These are phyloP conservation scores for Siphamia tubifer DNA, from an alignment of 2,113 vertebrate species.

Conservation along the genomic window DNA sequence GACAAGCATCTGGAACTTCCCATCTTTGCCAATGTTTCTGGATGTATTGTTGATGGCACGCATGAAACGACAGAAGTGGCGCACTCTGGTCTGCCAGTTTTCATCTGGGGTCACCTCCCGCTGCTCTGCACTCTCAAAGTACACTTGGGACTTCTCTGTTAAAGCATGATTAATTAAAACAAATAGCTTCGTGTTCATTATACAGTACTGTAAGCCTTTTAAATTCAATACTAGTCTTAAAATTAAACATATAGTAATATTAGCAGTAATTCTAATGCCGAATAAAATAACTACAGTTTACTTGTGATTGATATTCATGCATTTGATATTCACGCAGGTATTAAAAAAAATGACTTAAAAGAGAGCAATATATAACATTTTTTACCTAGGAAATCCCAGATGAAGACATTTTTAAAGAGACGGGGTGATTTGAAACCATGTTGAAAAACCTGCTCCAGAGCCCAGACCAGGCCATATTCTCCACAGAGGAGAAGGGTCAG, in stretches of 20 bases:
- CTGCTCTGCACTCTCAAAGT: slow-evolving; percentile 93
- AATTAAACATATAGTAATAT: no score
- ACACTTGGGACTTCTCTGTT: slow-evolving; percentile 95
- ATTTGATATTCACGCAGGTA: not conserved
- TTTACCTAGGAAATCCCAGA: slow-evolving; percentile 97
- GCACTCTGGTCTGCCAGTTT: slow-evolving; percentile 92
- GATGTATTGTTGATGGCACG: slow-evolving; percentile 93
- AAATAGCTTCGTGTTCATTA: not conserved
- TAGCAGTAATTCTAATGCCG: no score
- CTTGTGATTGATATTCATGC: not conserved
- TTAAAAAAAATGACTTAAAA: not conserved
- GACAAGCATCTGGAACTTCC: slow-evolving; percentile 98
- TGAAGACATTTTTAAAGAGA: slow-evolving; percentile 99
- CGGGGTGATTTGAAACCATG: slow-evolving; percentile 96
- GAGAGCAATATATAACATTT: not conserved
- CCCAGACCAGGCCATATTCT: slow-evolving; percentile 94
- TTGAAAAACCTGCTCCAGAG: slow-evolving; percentile 96
- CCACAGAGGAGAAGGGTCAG: slow-evolving; percentile 94
- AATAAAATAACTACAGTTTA: no score
- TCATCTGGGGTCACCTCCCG: slow-evolving; percentile 87
- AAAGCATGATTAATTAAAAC: slow-evolving; percentile 25
- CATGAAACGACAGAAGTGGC: slow-evolving; percentile 94
- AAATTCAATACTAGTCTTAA: no score
- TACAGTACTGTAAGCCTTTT: no score
- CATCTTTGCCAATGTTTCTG: slow-evolving; percentile 97